Base-by-base conservation (phyloP, 2,797 vertebrate genomes). In the Zalophus californianus region DNA sequence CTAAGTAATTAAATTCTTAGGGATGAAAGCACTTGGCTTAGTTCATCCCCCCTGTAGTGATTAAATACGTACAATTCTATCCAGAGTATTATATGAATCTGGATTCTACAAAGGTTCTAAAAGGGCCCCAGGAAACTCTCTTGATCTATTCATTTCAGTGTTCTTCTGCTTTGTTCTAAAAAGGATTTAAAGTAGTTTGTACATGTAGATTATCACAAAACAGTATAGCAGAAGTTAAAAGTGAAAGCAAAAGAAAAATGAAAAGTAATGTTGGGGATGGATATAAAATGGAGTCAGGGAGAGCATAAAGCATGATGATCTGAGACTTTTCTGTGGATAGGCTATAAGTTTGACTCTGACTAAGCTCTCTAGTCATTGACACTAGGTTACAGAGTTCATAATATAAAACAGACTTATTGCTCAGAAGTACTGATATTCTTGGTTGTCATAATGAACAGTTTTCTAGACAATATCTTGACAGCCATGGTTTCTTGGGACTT, bases 151-250 rank as follows among this genome's bases (percentile, higher is more conserved):
- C 72, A 83, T 94, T 86, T 52, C 20, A 56, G 7, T 29, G 3
- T 58, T 73, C 48, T n/a, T 58, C n/a, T 94, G 3, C 68, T 92
- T 90, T 68, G 35, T 94, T 92, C 32, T 92, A 70, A 78, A 93
- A 70, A 87, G 35, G 5, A 56, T 86, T 96, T 90, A 66, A 64
- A 82, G 29, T 23, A 56, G 10, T 86, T 75, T 86, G 72, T 83
- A 62, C 14, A 41, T 88, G 14, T 23, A 41, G 54, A 54, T 79
- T 80, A 48, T 90, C 35, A 94, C 52, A 73, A 66, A 85, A 85
- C 23, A 80, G 35, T 92, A 79, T 79, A 90, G 70, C n/a, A 73
- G 72, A 85, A 50, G 38, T 94, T 91, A 78, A 86, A 95, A 89
- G 56, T 80, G n/a, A 60, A 84, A 87, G 62, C 32, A 88, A 66